A percentile compares a stretch with the other conserved stretches of the same genome.
Conservation (phyloP, 2,888 invertebrate species). For the Periphyllus acericola region DNA sequence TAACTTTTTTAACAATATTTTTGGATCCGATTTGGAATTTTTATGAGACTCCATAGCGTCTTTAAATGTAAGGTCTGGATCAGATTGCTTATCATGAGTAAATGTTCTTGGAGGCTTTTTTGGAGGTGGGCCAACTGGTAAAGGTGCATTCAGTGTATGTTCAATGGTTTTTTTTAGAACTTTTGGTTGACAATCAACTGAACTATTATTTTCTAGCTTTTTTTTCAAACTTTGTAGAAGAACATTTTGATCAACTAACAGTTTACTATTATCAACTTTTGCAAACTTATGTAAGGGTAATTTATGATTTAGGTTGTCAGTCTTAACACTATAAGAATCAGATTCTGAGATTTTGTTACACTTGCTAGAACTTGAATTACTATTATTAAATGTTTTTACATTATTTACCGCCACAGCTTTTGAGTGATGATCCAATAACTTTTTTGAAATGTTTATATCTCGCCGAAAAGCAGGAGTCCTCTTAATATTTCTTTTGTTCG, state of each 20-base stretch:
- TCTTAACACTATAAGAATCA: conserved; percentile 28
- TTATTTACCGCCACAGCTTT: conserved; percentile 31
- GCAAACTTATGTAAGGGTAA: neutral
- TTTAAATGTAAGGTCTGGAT: neutral
- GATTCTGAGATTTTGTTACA: neutral
- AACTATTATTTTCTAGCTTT: conserved; percentile 11
- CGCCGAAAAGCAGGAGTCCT: conserved; percentile 72
- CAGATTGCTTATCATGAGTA: conserved; percentile 64
- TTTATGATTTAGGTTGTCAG: conserved; percentile 38
- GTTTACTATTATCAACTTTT: neutral
- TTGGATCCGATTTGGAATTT: conserved; percentile 48
- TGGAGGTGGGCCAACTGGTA: conserved; percentile 79
- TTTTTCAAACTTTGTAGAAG: conserved; percentile 42
- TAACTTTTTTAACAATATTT: conserved; percentile 49
- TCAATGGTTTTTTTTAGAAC: conserved; percentile 72
- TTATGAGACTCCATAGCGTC: conserved; percentile 26
- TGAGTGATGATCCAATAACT: conserved; percentile 6
- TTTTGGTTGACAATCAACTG: conserved; percentile 7
- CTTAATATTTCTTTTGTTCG: conserved; percentile 67
- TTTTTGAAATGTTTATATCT: conserved; percentile 66
- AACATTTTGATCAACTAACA: neutral
- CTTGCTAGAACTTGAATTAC: neutral
- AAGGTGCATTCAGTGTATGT: conserved; percentile 75
- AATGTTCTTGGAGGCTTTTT: conserved; percentile 80
- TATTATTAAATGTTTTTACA: conserved; percentile 23